Base-by-base conservation (phyloP, 2,113 vertebrate genomes). In the Anas platyrhynchos region DNA sequence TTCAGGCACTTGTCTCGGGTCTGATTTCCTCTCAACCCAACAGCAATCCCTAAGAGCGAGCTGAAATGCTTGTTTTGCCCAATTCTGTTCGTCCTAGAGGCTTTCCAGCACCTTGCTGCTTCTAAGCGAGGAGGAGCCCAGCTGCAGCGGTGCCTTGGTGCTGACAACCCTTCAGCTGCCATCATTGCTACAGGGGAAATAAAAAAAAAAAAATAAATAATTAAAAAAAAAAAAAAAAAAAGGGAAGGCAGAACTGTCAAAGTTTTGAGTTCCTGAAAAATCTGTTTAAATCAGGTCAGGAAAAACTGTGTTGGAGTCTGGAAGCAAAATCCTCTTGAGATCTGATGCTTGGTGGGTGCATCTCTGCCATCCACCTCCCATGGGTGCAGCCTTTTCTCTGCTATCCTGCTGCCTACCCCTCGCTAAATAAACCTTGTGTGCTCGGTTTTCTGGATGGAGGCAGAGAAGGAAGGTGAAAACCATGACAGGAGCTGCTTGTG, bases 181-280 rank as follows among this genome's bases (percentile, higher is more conserved):
- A 21, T 66, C 1, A 21, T 66, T 93, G 78, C 75, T 80, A 62
- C 4, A 74, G 75, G 75, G 3, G 9, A 48, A 48, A 48, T 48
- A 9, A 20, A 9, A 46, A 41, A 38, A 38, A 25, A 26, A 11
- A 27, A 50, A 20, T 26, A 14, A n/a, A n/a, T n/a, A n/a, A n/a
- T n/a, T n/a, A 9, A 46, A 41, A 38, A 38, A 25, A 26, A 11
- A 27, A 50, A 20, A 31, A 14, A 46, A 46, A 80, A 82, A 78
- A 32, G 38, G 18, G 2, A 83, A 88, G 36, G 50, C 56, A 95
- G 85, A 97, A 89, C 88, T 94, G 91, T 88, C 93, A 89, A 96
- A 89, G 75, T 91, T 88, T 77, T 2, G 0, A 71, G 75, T 85
- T 96, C 91, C 94, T 96, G 93, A 96, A 95, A 95, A 89, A 88